Base-by-base conservation (phyloP, 1,140 invertebrate genomes). In the Drosophila quadrilineata region DNA sequence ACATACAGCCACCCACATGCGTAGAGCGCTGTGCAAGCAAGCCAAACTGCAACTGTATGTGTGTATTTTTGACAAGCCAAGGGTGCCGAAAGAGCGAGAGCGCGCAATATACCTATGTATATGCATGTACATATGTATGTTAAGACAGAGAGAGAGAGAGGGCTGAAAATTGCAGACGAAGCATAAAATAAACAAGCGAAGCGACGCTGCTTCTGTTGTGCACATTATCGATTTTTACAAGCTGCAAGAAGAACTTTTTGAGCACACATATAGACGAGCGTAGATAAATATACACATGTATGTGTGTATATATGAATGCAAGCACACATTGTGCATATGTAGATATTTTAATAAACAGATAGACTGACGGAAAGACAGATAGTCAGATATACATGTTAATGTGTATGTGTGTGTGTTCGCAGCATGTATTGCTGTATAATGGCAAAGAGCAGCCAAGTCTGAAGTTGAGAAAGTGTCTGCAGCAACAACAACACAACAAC, bases 111-210 rank as follows among this genome's bases (percentile, higher is more conserved):
- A n/a, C n/a, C n/a, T n/a, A n/a, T n/a, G n/a, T n/a, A n/a, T n/a
- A n/a, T n/a, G n/a, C n/a, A n/a, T n/a, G n/a, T n/a, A n/a, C n/a
- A n/a, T n/a, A n/a, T n/a, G n/a, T n/a, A n/a, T n/a, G n/a, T n/a
- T n/a, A n/a, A n/a, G n/a, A n/a, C 29, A 36, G 40, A 14, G 65
- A 36, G 54, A 53, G 64, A 60, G 57, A 64, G 72, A 64, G 77
- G 79, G 79, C 79, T 84, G 79, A 48, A 74, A 82, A 82, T 73
- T 84, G 77, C 77, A 82, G 77, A 82, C 77, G 77, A 84, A 84
- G 77, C 77, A 84, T 82, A 84, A 84, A 82, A 84, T 82, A 82
- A 82, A 82, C 77, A 84, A 84, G 68, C 59, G 49, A 67, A 66
- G 75, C 75, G 31, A 29, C 43, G 24, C 35, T 10, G 52, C 36